Conservation (phyloP, 2,888 invertebrate species). For the Amphipoea lucens region DNA sequence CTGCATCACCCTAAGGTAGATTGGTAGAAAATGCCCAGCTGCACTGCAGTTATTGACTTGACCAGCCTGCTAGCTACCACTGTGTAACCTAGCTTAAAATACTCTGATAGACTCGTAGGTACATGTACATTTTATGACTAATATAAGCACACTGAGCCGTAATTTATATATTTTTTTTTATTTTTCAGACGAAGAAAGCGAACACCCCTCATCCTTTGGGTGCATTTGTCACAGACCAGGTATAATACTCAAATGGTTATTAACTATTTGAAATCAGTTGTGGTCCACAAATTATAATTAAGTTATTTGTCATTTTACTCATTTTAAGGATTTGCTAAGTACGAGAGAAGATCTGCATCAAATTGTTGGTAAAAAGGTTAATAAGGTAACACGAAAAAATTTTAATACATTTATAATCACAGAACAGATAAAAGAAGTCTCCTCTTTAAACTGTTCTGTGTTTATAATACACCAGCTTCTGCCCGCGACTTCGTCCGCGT, state of each 20-base stretch:
- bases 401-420: not conserved
- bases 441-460: too few relatives aligned
- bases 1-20: too few relatives aligned
- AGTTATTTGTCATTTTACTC: not conserved
- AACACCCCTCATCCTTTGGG: not conserved
- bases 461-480: not conserved
- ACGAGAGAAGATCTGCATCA: not conserved
- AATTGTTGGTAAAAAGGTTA: not conserved
- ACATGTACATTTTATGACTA: not conserved
- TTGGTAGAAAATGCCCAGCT: too few relatives aligned
- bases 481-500: too few relatives aligned
- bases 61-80: not conserved
- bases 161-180: not conserved
- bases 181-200: not conserved
- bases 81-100: not conserved
- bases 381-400: slow-evolving; percentile 10
- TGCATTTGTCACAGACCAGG: not conserved
- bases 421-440: too few relatives aligned
- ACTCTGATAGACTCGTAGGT: not conserved
- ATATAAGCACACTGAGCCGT: not conserved
- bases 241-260: not conserved
- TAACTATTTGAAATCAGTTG: not conserved
- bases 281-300: not conserved
- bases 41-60: not conserved
- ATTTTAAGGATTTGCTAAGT: not conserved